These are phyloP conservation scores for Melanophora roralis DNA, from an alignment of 2,888 invertebrate species.

Conservation along the genomic window DNA sequence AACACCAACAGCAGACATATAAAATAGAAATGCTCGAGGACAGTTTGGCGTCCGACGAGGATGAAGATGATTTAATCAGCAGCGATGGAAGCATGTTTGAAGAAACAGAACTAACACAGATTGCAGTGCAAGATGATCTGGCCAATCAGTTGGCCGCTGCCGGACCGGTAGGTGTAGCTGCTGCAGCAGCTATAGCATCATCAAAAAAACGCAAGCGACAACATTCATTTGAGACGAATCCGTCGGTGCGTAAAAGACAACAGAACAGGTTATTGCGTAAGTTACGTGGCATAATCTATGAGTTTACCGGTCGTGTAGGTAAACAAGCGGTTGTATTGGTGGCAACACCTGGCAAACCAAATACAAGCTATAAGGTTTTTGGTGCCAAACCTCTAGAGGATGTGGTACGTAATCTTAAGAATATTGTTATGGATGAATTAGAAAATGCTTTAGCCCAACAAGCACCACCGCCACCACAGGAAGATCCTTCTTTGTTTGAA, in stretches of 20 bases:
- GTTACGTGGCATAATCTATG: slow-evolving; percentile 94
- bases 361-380: slow-evolving; percentile 97
- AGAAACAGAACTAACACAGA: slow-evolving; percentile 89
- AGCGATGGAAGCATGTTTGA: slow-evolving; percentile 88
- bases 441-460: slow-evolving; percentile 96
- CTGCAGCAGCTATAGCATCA: slow-evolving; percentile 96
- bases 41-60: slow-evolving; percentile 84
- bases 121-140: slow-evolving; percentile 86
- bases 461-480: slow-evolving; percentile 86
- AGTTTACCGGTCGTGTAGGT: slow-evolving; percentile 97
- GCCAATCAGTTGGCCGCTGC: slow-evolving; percentile 97
- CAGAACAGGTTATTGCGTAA: slow-evolving; percentile 94
- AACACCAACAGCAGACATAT: slow-evolving; percentile 78
- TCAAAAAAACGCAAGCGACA: slow-evolving; percentile 96
- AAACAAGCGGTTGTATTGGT: slow-evolving; percentile 98
- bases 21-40: slow-evolving; percentile 85
- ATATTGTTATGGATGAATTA: slow-evolving; percentile 95
- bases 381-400: slow-evolving; percentile 98
- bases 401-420: slow-evolving; percentile 93
- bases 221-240: slow-evolving; percentile 97
- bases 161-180: slow-evolving; percentile 97
- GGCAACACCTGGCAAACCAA: slow-evolving; percentile 96
- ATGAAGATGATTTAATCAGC: slow-evolving; percentile 90
- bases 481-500: slow-evolving; percentile 96
- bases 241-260: slow-evolving; percentile 95